A percentile compares a stretch with the other conserved stretches of the same genome.
phyloP scores from a whole-genome alignment of 1,140 invertebrate species.

The Rhopalosiphum maidis region DNA sequence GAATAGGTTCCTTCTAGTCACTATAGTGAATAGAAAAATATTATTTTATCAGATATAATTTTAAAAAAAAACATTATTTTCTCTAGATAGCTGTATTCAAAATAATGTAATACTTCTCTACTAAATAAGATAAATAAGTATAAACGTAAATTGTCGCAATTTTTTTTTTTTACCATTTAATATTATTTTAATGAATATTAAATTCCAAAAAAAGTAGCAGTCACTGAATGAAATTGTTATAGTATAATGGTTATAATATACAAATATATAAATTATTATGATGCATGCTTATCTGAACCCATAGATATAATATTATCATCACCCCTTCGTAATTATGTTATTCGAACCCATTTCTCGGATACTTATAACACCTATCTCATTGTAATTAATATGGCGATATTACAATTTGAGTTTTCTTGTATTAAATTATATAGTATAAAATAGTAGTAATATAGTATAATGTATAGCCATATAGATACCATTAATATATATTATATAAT shows the following conservation, averaged over 20 bases:
- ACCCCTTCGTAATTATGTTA: not conserved
- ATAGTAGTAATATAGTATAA: not conserved
- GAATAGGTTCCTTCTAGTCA: not conserved
- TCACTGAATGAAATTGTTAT: not conserved
- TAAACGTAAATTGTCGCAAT: not conserved
- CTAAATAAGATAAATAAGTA: not conserved
- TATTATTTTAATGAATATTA: not conserved
- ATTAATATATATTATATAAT: no score
- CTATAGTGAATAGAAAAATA: no score
- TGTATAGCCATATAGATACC: no score
- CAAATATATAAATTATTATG: not conserved
- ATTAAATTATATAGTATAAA: not conserved
- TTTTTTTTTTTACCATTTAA: not conserved
- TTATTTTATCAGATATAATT: not conserved
- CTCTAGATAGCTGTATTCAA: no score
- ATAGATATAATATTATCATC: not conserved
- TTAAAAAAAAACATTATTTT: not conserved
- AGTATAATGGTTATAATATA: no score
- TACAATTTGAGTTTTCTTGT: not conserved
- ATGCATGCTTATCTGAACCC: not conserved
- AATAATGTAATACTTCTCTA: no score
- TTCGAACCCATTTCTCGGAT: not conserved
- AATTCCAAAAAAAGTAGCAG: not conserved
- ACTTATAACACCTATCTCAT: not conserved
- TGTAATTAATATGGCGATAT: not conserved